These are phyloP conservation scores for Trichomalopsis sarcophagae DNA, from an alignment of 1,140 invertebrate species.

Conservation along the genomic window DNA sequence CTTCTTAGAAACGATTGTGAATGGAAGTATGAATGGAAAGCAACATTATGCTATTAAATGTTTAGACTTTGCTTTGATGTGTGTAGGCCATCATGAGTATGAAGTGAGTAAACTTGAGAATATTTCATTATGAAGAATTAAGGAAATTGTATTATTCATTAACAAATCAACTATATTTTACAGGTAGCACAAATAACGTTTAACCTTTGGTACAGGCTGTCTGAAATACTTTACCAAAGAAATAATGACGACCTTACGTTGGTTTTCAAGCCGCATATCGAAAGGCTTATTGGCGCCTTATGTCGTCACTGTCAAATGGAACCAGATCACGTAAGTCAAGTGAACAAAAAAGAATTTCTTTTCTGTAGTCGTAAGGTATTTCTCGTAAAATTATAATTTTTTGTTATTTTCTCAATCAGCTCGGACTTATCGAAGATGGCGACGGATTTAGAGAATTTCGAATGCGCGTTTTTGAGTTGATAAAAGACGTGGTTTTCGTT, in stretches of 20 bases:
- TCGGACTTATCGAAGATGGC: slow-evolving; percentile 91
- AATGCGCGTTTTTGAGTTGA: slow-evolving; percentile 91
- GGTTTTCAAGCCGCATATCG: slow-evolving; percentile 92
- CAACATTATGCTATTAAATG: slow-evolving; percentile 90
- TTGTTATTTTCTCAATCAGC: slow-evolving; percentile 69
- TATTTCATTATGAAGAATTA: slow-evolving; percentile 10
- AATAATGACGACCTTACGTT: slow-evolving; percentile 86
- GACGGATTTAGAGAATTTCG: slow-evolving; percentile 87
- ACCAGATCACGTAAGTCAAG: slow-evolving; percentile 84
- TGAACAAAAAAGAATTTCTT: slow-evolving; percentile 43
- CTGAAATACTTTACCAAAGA: slow-evolving; percentile 94
- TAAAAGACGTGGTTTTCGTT: slow-evolving; percentile 98
- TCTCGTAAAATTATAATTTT: neutral
- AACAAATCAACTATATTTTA: slow-evolving; percentile 54
- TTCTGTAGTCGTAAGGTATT: slow-evolving; percentile 27
- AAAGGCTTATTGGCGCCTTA: slow-evolving; percentile 88
- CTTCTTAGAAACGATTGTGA: slow-evolving; percentile 89
- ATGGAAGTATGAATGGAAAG: slow-evolving; percentile 65
- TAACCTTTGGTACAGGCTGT: slow-evolving; percentile 96
- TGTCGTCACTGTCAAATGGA: slow-evolving; percentile 94
- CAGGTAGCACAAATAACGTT: slow-evolving; percentile 98
- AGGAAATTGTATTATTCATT: slow-evolving; percentile 36
- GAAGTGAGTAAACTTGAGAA: slow-evolving; percentile 78
- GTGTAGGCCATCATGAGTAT: slow-evolving; percentile 98
- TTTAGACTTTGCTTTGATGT: slow-evolving; percentile 92